These are phyloP conservation scores for Drosophila monieri DNA, from an alignment of 2,888 invertebrate species.

Conservation along the genomic window DNA sequence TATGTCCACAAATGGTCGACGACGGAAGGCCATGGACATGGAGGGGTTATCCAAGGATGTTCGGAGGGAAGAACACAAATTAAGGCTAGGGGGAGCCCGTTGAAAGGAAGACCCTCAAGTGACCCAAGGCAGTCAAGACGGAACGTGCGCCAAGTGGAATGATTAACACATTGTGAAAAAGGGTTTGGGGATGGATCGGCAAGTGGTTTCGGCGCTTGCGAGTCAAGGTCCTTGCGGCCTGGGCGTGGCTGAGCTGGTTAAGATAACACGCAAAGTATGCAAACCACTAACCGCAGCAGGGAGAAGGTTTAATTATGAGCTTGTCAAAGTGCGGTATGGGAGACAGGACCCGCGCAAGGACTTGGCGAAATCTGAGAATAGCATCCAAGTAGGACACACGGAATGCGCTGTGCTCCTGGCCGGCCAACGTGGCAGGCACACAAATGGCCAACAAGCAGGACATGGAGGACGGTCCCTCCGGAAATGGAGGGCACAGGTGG, in stretches of 20 bases:
- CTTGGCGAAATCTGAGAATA: constrained; percentile 54
- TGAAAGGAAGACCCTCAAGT: constrained; percentile 48
- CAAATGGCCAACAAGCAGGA: constrained; percentile 58
- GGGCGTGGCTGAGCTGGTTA: constrained; percentile 33
- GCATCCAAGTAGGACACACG: constrained; percentile 43
- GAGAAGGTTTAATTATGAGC: constrained; percentile 58
- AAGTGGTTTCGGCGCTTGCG: background rate
- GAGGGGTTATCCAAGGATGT: constrained; percentile 1
- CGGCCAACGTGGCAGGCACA: constrained; percentile 68
- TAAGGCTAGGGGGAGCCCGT: constrained; percentile 9
- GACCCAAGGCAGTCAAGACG: constrained; percentile 65
- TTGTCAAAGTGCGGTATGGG: constrained; percentile 10
- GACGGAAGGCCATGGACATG: background rate
- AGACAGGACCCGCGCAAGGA: constrained; percentile 26
- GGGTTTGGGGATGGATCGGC: background rate
- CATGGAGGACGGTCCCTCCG: constrained; percentile 7
- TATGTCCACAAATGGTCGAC: constrained; percentile 59
- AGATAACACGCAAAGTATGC: constrained; percentile 54
- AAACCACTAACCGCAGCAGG: constrained; percentile 33
- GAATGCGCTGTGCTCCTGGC: constrained; percentile 18
- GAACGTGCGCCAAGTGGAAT: constrained; percentile 66
- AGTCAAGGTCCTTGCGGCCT: background rate
- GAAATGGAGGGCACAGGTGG: no score
- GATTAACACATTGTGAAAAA: constrained; percentile 69
- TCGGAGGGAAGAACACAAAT: background rate